A percentile compares a stretch with the other conserved stretches of the same genome.
These are phyloP conservation scores for Phrynosoma platyrhinos DNA, from an alignment of 2,113 vertebrate genomes.

Conservation along the genomic window DNA sequence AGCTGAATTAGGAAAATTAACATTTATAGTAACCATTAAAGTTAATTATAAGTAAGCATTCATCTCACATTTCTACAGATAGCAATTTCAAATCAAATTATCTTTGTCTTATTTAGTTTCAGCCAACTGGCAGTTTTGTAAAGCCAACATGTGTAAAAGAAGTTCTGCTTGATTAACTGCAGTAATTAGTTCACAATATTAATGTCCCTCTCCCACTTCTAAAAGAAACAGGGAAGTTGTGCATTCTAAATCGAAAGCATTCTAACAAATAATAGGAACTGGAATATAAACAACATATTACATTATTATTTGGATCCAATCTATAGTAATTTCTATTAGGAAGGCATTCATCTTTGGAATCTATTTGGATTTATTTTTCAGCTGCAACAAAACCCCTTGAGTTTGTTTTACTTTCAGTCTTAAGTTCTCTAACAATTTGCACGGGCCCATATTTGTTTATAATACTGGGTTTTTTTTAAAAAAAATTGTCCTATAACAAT, in stretches of 20 bases:
- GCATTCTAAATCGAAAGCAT: slow-evolving; percentile 11
- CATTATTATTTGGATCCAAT: slow-evolving; percentile 10
- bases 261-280: slow-evolving; percentile 6
- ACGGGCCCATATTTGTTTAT: slow-evolving; percentile 12
- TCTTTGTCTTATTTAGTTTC: slow-evolving; percentile 65
- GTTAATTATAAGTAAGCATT: slow-evolving; percentile 63
- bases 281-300: neutral
- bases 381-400: neutral
- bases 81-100: slow-evolving; percentile 59
- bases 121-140: slow-evolving; percentile 63
- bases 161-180: slow-evolving; percentile 63
- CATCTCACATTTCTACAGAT: slow-evolving; percentile 52
- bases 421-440: slow-evolving; percentile 3
- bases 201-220: slow-evolving; percentile 29
- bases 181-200: slow-evolving; percentile 43
- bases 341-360: slow-evolving; percentile 18
- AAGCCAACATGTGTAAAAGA: slow-evolving; percentile 59
- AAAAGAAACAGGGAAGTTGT: slow-evolving; percentile 37
- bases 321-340: slow-evolving; percentile 29
- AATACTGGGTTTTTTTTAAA: neutral
- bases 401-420: slow-evolving; percentile 10
- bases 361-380: slow-evolving; percentile 21
- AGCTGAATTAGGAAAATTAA: slow-evolving; percentile 64
- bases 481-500: neutral
- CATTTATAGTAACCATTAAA: slow-evolving; percentile 62